Evolutionary conservation across 2,888 invertebrate genomes (phyloP), one percentile per base, ranked within the genome.

Genomic region (Heteromurus nitidus): DNA sequence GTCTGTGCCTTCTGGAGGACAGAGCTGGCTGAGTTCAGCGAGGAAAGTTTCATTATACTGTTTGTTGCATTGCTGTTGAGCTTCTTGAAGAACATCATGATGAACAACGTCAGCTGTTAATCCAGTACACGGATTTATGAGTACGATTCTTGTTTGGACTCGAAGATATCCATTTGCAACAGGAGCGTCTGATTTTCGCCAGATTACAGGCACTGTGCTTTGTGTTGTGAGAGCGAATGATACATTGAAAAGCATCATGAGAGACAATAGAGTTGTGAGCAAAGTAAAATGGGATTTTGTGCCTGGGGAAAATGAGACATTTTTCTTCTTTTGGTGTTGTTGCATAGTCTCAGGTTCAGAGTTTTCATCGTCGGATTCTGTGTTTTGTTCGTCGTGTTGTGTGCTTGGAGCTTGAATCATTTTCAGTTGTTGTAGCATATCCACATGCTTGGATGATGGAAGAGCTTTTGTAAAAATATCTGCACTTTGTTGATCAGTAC

Each of bases 401-500:
- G n/a, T 7, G 2, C 24, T 3, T 55, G 3, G 2, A 22, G 20
- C 11, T 24, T 20, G n/a, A 3, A 22, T 55, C 24, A 3, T 22
- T 22, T 5, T 3, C 55, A 20, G 7, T 3, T 22, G 58, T 7
- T 22, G 11, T 58, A 26, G 11, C n/a, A n/a, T 58, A 5, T 3
- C 22, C n/a, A n/a, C 58, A 24, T 20, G 9, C 3, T 26, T 16
- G 2, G n/a, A 3, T 1, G 16, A n/a, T 13, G n/a, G 13, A 24
- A 75, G 16, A 1, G 77, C 24, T 28, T 77, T 68, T 1, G 69
- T 77, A 7, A 77, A 24, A 1, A 58, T 36, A 31, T 77, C 77
- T 1, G 77, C 77, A 16, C 5, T 3, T 22, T n/a, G n/a, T n/a
- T n/a, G n/a, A n/a, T n/a, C 69, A 60, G 42, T 18, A 2, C 69